These are phyloP conservation scores for Hyaena hyaena DNA, from an alignment of 2,113 vertebrate species.

Conservation along the genomic window DNA sequence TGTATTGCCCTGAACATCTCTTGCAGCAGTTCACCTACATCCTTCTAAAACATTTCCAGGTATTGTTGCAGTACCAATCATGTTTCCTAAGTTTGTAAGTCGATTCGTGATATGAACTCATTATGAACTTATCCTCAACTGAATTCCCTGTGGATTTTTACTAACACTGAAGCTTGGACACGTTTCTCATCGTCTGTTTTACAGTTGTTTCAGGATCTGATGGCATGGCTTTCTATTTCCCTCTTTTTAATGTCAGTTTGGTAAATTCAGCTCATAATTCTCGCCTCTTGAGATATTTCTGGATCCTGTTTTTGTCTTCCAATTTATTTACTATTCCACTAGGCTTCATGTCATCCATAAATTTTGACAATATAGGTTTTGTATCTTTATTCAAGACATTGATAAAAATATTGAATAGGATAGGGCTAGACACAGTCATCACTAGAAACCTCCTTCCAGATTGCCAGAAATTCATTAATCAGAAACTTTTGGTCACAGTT, in stretches of 20 bases:
- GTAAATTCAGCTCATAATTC: conserved; percentile 46
- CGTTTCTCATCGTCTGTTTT: neutral
- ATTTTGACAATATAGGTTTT: conserved; percentile 51
- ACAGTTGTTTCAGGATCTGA: neutral
- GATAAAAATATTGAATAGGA: neutral
- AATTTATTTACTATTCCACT: conserved; percentile 52
- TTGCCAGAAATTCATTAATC: conserved; percentile 46
- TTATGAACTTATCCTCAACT: neutral
- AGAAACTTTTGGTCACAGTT: conserved; percentile 56
- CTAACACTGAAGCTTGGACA: neutral
- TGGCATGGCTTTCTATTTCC: neutral
- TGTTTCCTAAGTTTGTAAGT: neutral
- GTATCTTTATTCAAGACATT: conserved; percentile 33
- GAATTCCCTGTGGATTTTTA: neutral
- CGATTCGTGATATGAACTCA: neutral
- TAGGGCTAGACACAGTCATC: neutral
- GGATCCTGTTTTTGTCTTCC: conserved; percentile 38
- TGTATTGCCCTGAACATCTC: neutral
- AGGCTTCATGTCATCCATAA: conserved; percentile 10
- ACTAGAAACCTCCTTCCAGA: neutral
- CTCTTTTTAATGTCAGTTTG: conserved; percentile 49
- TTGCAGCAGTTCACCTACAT: neutral
- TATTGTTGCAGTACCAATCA: neutral
- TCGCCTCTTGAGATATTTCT: conserved; percentile 59
- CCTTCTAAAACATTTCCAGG: neutral